A percentile compares a stretch with the other conserved stretches of the same genome.
Evolutionary conservation across 2,797 vertebrate species (phyloP).

Genomic region (Anguilla anguilla): DNA sequence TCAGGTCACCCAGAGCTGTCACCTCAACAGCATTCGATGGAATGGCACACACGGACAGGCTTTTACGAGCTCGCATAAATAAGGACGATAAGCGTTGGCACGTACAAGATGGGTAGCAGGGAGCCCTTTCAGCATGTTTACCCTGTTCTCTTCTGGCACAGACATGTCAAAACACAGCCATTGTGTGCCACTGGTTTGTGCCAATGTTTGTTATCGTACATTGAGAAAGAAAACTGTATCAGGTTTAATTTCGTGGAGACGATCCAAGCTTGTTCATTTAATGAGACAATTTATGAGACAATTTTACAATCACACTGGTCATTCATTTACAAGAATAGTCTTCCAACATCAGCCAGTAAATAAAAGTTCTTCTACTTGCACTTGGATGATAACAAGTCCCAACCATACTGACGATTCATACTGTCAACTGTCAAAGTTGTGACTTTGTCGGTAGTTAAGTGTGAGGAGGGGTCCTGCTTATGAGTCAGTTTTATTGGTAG

Average conservation of each 20-base stretch:
- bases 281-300: not conserved
- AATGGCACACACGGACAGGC: not conserved
- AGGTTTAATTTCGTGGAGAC: not conserved
- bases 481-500: not conserved
- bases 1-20: conserved; percentile 23
- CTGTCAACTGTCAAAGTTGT: not conserved
- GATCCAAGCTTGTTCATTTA: not conserved
- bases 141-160: not conserved
- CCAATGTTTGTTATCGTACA: not conserved
- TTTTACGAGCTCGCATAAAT: conserved; percentile 16
- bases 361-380: not conserved
- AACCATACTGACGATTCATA: not conserved
- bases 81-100: conserved; percentile 12
- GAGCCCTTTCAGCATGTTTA: conserved; percentile 3
- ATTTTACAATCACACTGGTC: not conserved
- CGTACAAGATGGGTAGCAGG: not conserved
- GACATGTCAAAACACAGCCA: not conserved
- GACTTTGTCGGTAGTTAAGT: not conserved
- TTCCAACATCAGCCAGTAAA: not conserved
- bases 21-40: conserved; percentile 1
- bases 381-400: not conserved
- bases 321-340: not conserved
- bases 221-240: not conserved
- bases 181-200: not conserved
- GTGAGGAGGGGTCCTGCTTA: not conserved